Evolutionary conservation across 2,888 invertebrate genomes (phyloP).

Genomic region (Plagodis pulveraria): DNA sequence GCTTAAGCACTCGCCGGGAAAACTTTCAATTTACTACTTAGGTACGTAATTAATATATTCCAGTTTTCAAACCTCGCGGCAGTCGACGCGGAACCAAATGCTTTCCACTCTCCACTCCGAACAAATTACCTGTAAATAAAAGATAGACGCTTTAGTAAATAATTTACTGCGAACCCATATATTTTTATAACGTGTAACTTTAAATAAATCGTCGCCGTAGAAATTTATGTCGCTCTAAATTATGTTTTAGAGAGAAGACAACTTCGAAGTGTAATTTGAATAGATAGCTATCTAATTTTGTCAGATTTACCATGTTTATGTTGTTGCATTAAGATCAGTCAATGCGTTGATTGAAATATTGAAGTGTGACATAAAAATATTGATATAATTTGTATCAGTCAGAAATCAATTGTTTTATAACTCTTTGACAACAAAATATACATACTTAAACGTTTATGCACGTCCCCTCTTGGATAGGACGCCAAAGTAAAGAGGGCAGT

Average conservation of each 20-base stretch:
- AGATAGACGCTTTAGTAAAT: conserved; percentile 39
- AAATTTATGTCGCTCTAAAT: conserved; percentile 31
- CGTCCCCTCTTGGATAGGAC: conserved; percentile 24
- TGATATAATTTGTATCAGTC: background rate
- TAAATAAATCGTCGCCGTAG: conserved; percentile 28
- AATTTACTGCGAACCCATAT: conserved; percentile 22
- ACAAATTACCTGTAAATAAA: conserved; percentile 58
- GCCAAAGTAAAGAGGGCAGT: conserved; percentile 31
- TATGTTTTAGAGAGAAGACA: conserved; percentile 31
- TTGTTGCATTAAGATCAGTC: conserved; percentile 3
- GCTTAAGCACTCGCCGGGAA: conserved; percentile 40
- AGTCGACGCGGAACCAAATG: conserved; percentile 40
- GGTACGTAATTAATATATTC: conserved; percentile 37
- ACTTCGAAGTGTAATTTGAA: conserved; percentile 15
- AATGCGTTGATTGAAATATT: conserved; percentile 5
- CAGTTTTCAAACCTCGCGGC: conserved; percentile 42
- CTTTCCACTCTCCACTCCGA: conserved; percentile 29
- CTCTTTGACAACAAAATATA: conserved; percentile 12
- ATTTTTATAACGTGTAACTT: conserved; percentile 34
- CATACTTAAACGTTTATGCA: conserved; percentile 19
- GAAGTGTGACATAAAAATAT: background rate
- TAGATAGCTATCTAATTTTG: conserved; percentile 19
- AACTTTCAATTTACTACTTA: conserved; percentile 45
- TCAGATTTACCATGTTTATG: conserved; percentile 21
- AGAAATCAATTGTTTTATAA: conserved; percentile 15